Conservation (phyloP, 2,888 invertebrate genomes). For the Brachyptera risi region DNA sequence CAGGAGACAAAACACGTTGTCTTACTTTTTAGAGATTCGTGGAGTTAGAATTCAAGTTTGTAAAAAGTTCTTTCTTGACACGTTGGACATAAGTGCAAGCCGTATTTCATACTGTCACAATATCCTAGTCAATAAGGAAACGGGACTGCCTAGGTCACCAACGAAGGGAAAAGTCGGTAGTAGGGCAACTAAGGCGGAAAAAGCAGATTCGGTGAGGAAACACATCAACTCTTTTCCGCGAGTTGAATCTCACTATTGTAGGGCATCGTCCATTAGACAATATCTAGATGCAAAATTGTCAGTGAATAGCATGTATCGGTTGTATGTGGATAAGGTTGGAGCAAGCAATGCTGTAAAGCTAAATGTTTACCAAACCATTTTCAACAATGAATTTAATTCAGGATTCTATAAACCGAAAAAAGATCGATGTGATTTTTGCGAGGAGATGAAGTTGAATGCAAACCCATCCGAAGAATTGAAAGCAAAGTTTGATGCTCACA, state of each 20-base stretch:
- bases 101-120: not conserved
- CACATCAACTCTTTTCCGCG: constrained; percentile 35
- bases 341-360: constrained; percentile 28
- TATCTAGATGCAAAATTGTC: constrained; percentile 33
- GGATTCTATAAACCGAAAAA: constrained; percentile 35
- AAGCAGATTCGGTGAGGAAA: not conserved
- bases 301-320: constrained; percentile 34
- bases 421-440: constrained; percentile 32
- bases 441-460: not conserved
- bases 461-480: constrained; percentile 28
- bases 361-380: constrained; percentile 32
- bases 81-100: not conserved
- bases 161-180: not conserved
- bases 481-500: not conserved
- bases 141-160: not conserved
- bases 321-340: constrained; percentile 28
- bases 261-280: constrained; percentile 31
- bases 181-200: not conserved
- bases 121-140: not conserved
- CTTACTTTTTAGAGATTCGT: not conserved
- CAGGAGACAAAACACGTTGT: not conserved
- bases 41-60: not conserved
- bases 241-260: constrained; percentile 33
- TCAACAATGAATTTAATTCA: constrained; percentile 32
- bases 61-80: not conserved